Evolutionary conservation across 2,888 invertebrate genomes (phyloP), one percentile per base, ranked within the genome.

Genomic region (Heteromyza rotundicornis): DNA sequence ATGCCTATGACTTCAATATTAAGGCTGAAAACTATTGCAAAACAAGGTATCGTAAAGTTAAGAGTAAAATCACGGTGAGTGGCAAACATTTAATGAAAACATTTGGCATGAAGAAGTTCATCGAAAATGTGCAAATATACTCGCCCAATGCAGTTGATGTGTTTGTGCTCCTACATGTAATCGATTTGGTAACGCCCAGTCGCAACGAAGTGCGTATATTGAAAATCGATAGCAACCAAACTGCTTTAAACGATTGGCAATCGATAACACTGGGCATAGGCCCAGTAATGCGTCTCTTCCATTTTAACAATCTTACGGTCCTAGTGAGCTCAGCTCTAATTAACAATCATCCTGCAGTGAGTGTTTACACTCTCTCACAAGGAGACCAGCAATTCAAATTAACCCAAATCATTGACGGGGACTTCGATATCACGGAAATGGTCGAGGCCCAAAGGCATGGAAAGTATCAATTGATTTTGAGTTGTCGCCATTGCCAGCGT

Each of bases 191-290:
- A n/a, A 66, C 60, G 7, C 49, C 64, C 7, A 69, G 64, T 12
- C 67, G 68, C 7, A 71, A 73, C 27, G 80, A 81, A 62, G 72
- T 81, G 47, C 78, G 81, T 5, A 65, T 80, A 14, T 59, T 82
- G 23, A 74, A 68, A 40, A 64, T 79, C 16, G 58, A 71, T 32
- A 59, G 53, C 20, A 69, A 65, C 1, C 73, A 72, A 51, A 68
- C 67, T 2, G 60, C 24, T 27, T 59, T 81, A 0, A 67, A 58
- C 16, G 79, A 80, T 44, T 79, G 78, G 78, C 81, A 81, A 27
- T 72, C 75, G 1, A 52, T 82, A 5, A 68, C 63, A 0, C 65
- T 68, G 2, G 71, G 76, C 1, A 68, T 77, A 3, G 80, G 80
- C 0, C 70, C 69, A 2, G 59, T 72, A 1, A 65, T 80, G 57